Base-by-base conservation (phyloP, 2,113 vertebrate species). In the Eublepharis macularius region DNA sequence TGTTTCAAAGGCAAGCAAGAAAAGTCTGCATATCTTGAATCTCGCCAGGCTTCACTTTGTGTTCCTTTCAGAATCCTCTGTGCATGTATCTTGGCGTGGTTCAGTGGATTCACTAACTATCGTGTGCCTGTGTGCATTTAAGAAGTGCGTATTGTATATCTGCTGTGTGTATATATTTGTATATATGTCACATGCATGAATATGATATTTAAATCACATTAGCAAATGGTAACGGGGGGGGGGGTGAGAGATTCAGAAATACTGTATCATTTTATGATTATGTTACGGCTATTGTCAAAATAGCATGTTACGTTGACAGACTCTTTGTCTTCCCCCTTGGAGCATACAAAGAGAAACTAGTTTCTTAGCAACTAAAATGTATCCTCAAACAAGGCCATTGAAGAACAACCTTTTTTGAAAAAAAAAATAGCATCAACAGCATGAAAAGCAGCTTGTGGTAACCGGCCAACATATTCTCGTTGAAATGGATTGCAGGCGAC, bases 311-410 rank as follows among this genome's bases (percentile, higher is more conserved):
- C 91, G 95, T 94, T 96, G 95, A 96, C 34, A 93, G 89, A 94
- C 94, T 92, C 93, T 96, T 96, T 96, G 95, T 96, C 96, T 96
- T 94, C 89, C 76, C 88, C 93, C 91, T 92, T 90, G 0, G 57
- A 94, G 94, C 91, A 92, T 91, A 84, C 94, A 95, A 92, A 94
- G 90, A 80, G 94, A 95, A 96, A 92, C 93, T 95, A 95, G 96
- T 97, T 95, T 94, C 96, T 97, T 96, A 96, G 96, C 96, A 96
- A 97, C 96, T 96, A 94, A 96, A 96, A 93, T 94, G 87, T 91
- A 92, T 93, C 95, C 94, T 65, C 93, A 95, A 96, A 94, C 91
- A 95, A 90, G 89, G 85, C 84, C 4, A 1, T 88, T 93, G 88
- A 94, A 93, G 93, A 94, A 92, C 92, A 91, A 91, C 88, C 85